A percentile compares a stretch with the other conserved stretches of the same genome.
phyloP scores from a whole-genome alignment of 2,113 vertebrate species.

The Glaucidium brasilianum region DNA sequence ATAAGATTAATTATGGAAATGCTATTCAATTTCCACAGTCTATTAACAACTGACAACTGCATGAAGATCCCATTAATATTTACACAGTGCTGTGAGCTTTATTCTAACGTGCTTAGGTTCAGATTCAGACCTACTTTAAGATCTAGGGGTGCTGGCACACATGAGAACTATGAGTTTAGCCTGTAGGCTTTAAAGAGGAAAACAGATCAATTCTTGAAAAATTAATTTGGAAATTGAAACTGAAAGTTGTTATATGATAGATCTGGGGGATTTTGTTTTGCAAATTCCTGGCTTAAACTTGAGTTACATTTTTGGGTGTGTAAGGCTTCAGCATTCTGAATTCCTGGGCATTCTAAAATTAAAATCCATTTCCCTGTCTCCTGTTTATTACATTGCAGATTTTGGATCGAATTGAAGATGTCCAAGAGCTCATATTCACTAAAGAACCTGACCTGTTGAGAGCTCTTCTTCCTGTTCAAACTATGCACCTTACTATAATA shows the following conservation, averaged over 20 bases:
- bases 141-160: not conserved
- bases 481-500: conserved; percentile 27
- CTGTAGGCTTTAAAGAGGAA: not conserved
- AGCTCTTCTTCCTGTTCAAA: conserved; percentile 40
- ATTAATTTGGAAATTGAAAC: not conserved
- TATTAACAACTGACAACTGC: conserved; percentile 66
- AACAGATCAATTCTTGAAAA: not conserved
- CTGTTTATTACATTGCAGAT: conserved; percentile 28
- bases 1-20: conserved; percentile 72
- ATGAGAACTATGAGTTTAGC: not conserved
- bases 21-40: conserved; percentile 64
- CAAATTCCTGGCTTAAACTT: not conserved
- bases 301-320: not conserved
- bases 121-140: not conserved
- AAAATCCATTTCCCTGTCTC: not conserved
- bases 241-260: not conserved
- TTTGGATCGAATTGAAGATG: conserved; percentile 62
- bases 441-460: conserved; percentile 49
- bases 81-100: conserved; percentile 11
- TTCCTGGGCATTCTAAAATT: not conserved
- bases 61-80: conserved; percentile 61
- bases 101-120: not conserved
- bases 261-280: not conserved
- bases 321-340: not conserved
- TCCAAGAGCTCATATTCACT: conserved; percentile 37